Conservation (phyloP, 2,888 invertebrate genomes). For the Oligia latruncula region DNA sequence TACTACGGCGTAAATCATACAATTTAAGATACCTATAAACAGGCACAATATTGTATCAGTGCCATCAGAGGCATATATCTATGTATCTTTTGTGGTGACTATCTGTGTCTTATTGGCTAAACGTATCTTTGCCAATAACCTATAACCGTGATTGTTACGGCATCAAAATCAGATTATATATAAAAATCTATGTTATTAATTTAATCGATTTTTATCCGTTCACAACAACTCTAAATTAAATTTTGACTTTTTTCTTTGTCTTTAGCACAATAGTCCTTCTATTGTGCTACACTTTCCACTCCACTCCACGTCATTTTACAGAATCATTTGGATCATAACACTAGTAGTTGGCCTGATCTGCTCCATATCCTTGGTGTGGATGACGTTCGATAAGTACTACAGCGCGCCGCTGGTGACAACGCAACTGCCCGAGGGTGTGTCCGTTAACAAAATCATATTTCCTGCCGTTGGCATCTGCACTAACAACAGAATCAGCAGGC, state of each 20-base stretch:
- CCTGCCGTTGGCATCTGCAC: constrained; percentile 88
- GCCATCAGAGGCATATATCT: background rate
- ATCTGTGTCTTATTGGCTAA: background rate
- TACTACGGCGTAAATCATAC: background rate
- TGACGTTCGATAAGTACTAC: constrained; percentile 83
- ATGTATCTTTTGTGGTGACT: background rate
- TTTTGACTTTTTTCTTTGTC: background rate
- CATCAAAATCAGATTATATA: background rate
- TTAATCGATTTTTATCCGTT: background rate
- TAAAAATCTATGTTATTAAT: background rate
- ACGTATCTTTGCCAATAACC: background rate
- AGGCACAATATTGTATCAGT: background rate
- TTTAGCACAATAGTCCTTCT: no score
- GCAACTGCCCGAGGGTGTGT: constrained; percentile 85
- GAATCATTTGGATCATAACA: constrained; percentile 83
- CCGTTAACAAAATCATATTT: constrained; percentile 85
- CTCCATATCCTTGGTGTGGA: constrained; percentile 83
- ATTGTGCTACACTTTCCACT: background rate
- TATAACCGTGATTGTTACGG: background rate
- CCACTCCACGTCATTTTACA: constrained; percentile 59
- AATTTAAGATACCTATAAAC: background rate
- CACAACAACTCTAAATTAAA: background rate
- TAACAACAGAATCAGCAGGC: constrained; percentile 86
- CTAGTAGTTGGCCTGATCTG: constrained; percentile 81
- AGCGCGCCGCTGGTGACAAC: constrained; percentile 84